Evolutionary conservation across 1,140 invertebrate genomes (phyloP), one percentile per base, ranked within the genome.

Genomic region (Pseudomyrmex cubaensis): DNA sequence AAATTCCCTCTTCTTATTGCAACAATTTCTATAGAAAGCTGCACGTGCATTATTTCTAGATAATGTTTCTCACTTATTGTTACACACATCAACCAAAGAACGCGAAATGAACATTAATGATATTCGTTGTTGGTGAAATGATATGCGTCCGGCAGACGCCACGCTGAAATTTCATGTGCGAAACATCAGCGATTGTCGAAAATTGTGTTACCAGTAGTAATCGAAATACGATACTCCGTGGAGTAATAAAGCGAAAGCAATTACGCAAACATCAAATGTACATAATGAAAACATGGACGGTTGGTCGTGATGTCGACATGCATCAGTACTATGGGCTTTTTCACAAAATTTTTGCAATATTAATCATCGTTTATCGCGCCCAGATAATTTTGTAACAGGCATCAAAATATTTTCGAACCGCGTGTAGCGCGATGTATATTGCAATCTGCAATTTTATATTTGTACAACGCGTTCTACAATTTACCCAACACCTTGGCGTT

Each of bases 231-330:
- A 80, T 72, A 72, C 76, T 80, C 76, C 56, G 8, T n/a, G 44
- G 66, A 50, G 56, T 80, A 61, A 80, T 80, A 80, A 80, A 80
- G 66, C 66, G 13, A 80, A 72, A 59, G 76, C 66, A 70, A 80
- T 80, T 80, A 80, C 76, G 54, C 76, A 69, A 80, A 80, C 66
- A 70, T 80, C 54, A 80, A 80, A 80, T 80, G 54, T 80, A 70
- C 66, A 80, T 80, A 80, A 70, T 80, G 64, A 80, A 61, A 48
- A 54, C 64, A 13, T 0, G 25, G 50, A 12, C 12, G 44, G 9
- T 12, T 1, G n/a, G 12, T 17, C 15, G 50, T 9, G 1, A 25
- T 63, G 2, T 10, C 66, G 13, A 20, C n/a, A n/a, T n/a, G 44
- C 35, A 22, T n/a, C 22, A 17, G 15, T 20, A 44, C 2, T n/a